Percentiles rank a stretch among this genome's conserved stretches.
phyloP scores from a whole-genome alignment of 2,113 vertebrate genomes.

The Heteronetta atricapilla region DNA sequence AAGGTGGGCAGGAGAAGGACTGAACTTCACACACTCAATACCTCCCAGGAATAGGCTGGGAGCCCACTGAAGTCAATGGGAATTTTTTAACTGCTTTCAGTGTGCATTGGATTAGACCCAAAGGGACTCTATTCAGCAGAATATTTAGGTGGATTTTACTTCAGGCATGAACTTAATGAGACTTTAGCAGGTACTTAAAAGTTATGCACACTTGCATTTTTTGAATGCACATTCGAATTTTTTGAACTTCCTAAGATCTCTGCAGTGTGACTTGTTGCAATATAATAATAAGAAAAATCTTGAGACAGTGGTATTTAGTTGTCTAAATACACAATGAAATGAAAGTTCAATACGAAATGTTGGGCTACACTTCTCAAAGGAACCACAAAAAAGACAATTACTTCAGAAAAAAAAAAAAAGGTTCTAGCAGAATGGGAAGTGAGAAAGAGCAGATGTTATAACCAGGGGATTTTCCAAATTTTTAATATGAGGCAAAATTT shows the following conservation, averaged over 20 bases:
- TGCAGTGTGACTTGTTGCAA: background rate
- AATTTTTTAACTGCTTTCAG: constrained; percentile 48
- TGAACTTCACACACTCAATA: constrained; percentile 37
- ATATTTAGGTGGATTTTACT: constrained; percentile 31
- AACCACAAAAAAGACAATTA: constrained; percentile 51
- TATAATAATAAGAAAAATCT: background rate
- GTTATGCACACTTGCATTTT: background rate
- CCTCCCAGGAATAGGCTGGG: constrained; percentile 41
- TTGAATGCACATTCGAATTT: background rate
- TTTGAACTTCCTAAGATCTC: background rate
- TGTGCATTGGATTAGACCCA: background rate
- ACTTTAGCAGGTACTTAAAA: background rate
- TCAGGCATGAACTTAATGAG: constrained; percentile 2
- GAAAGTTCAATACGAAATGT: background rate
- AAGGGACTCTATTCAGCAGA: background rate
- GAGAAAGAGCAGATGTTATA: constrained; percentile 11
- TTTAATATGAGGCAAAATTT: constrained; percentile 27
- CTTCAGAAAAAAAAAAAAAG: background rate
- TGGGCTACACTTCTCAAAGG: constrained; percentile 13
- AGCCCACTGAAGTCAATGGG: constrained; percentile 22
- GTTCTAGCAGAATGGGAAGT: constrained; percentile 19
- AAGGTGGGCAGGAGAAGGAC: constrained; percentile 22
- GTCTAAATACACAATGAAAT: background rate
- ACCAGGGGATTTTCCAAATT: constrained; percentile 49
- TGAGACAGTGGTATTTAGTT: background rate